A percentile compares a stretch with the other conserved stretches of the same genome.
phyloP scores from a whole-genome alignment of 2,888 invertebrate species.

The Eupeodes latifasciatus region DNA sequence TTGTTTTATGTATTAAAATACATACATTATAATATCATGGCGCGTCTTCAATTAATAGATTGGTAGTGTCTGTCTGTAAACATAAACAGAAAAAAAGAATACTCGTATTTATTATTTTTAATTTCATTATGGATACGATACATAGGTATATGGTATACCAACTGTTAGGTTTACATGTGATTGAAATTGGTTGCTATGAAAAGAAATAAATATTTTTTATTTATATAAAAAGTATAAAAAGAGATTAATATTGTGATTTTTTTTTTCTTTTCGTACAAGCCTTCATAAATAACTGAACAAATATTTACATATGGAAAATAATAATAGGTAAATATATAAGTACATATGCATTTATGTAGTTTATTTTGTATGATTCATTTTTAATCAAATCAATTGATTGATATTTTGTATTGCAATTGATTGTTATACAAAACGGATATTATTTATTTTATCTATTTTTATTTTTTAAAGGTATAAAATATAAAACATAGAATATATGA shows the following conservation, averaged over 20 bases:
- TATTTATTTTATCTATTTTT: background rate
- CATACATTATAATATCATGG: background rate
- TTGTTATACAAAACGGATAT: background rate
- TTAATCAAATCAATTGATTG: constrained; percentile 20
- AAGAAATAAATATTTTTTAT: background rate
- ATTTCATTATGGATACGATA: background rate
- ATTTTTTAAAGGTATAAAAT: background rate
- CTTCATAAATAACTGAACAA: constrained; percentile 1
- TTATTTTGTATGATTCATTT: background rate
- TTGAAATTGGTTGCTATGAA: background rate
- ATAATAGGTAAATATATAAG: background rate
- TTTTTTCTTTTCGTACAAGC: background rate
- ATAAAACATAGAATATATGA: background rate
- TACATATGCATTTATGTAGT: background rate
- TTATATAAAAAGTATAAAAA: background rate
- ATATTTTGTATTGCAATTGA: background rate
- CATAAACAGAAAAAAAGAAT: background rate
- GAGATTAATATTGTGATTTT: background rate
- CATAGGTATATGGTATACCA: background rate
- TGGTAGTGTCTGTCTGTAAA: background rate
- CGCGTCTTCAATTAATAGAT: background rate
- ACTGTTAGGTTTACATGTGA: background rate
- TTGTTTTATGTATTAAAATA: background rate
- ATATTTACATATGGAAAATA: background rate
- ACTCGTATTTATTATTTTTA: background rate